Evolutionary conservation across 1,140 invertebrate genomes (phyloP), one percentile per base, ranked within the genome.

Genomic region (Rhagoletis zephyria): DNA sequence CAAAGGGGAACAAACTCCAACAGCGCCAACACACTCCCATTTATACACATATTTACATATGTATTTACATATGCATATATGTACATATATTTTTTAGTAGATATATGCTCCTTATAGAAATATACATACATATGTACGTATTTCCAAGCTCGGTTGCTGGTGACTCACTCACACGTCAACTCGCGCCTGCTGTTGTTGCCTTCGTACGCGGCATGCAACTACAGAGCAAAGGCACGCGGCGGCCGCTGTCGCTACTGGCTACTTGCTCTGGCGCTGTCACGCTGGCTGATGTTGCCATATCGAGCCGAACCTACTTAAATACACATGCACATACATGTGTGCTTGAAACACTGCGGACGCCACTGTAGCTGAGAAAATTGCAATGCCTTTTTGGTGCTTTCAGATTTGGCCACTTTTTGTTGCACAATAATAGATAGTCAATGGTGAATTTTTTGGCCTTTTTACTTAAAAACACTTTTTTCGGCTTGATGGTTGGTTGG

Each of bases 1-100:
- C 74, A 81, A 56, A 81, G 74, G 74, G 5, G 74, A 81, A 81
- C 74, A 81, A 81, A 81, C 74, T 81, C 74, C 74, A 81, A 56
- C 5, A 45, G 42, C 40, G 42, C 40, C 4, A 56, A 2, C 5
- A 10, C 10, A 56, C 51, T 7, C 10, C n/a, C 6, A 19, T 12
- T n/a, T 9, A 51, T 74, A 12, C 0, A 48, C 14, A 48, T 14
- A 74, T 51, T 16, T 56, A 81, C 6, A 56, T 81, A 51, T 16
- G n/a, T 56, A 81, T 19, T 30, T 40, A n/a, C 61, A n/a, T 3
- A 81, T 3, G 6, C 9, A 77, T 48, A 9, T 10, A 14, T 30
- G 40, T 5, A 67, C 30, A 67, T 10, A 81, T 81, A 9, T 16
- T 59, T 7, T 16, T 67, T 30, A 30, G 30, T 30, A 30, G 30